phyloP scores from a whole-genome alignment of 1,140 invertebrate species.

The Bombus consobrinus region DNA sequence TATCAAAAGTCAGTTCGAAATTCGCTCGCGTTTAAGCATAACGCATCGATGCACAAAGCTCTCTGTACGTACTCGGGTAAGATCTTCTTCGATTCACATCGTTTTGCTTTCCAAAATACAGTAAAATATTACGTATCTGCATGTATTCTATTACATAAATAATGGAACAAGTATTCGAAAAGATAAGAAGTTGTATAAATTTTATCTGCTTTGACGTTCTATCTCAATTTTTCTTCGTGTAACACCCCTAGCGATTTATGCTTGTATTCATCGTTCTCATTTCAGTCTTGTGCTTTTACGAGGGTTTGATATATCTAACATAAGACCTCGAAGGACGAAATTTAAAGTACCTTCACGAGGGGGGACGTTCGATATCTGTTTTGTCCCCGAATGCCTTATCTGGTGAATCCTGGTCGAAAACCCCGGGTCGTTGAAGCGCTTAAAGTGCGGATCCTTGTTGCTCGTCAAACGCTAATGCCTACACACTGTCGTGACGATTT shows the following conservation, averaged over 20 bases:
- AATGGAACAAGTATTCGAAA: too few relatives aligned
- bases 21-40: not conserved
- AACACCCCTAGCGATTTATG: not conserved
- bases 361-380: not conserved
- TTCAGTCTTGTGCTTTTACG: not conserved
- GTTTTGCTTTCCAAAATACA: too few relatives aligned
- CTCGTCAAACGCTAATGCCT: constrained; percentile 50
- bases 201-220: too few relatives aligned
- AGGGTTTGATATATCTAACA: not conserved
- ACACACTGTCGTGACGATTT: constrained; percentile 43
- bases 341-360: not conserved
- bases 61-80: not conserved
- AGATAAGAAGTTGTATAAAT: too few relatives aligned
- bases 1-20: not conserved
- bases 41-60: not conserved
- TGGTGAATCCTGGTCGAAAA: constrained; percentile 21
- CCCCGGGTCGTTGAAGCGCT: constrained; percentile 1
- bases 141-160: too few relatives aligned
- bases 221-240: not conserved
- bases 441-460: constrained; percentile 58
- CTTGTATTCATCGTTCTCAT: not conserved
- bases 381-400: constrained; percentile 12
- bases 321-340: not conserved
- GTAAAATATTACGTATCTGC: too few relatives aligned
- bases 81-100: not conserved